Evolutionary conservation across 1,140 invertebrate species (phyloP).

Genomic region (Drosophila parabipectinata): DNA sequence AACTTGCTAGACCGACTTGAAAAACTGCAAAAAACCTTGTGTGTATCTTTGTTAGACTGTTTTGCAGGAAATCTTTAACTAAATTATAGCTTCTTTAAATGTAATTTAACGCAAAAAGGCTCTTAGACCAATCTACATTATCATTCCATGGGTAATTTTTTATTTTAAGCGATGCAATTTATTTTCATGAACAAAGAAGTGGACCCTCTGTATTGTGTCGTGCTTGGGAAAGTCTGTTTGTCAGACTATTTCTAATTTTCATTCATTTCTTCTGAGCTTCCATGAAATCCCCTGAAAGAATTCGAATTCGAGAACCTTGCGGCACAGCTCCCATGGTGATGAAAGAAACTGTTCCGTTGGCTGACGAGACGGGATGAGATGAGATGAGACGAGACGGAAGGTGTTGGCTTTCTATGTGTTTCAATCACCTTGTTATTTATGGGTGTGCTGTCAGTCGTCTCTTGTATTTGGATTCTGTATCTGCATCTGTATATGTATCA

Average conservation of each 20-base stretch:
- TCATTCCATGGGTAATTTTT: not conserved
- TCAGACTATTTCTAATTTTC: not conserved
- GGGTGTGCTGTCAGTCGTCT: conserved; percentile 6
- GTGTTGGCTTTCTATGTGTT: conserved; percentile 11
- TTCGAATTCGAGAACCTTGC: conserved; percentile 1
- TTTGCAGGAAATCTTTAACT: too few relatives aligned
- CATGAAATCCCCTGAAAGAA: not conserved
- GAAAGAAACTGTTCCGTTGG: conserved; percentile 5
- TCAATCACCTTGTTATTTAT: conserved; percentile 42
- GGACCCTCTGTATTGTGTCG: not conserved
- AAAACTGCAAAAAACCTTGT: too few relatives aligned
- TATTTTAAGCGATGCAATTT: not conserved
- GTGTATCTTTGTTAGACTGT: too few relatives aligned
- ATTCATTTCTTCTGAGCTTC: not conserved
- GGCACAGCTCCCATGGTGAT: conserved; percentile 3
- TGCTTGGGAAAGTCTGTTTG: not conserved
- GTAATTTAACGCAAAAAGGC: not conserved
- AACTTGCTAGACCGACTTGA: too few relatives aligned
- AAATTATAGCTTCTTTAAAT: not conserved
- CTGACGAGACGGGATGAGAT: conserved; percentile 12
- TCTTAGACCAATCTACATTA: not conserved
- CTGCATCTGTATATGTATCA: not conserved
- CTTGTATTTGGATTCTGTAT: not conserved
- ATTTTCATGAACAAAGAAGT: not conserved
- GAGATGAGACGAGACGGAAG: conserved; percentile 17